Evolutionary conservation across 1,140 invertebrate species (phyloP), one percentile per base, ranked within the genome.

Genomic region (Coenobita brevimanus): DNA sequence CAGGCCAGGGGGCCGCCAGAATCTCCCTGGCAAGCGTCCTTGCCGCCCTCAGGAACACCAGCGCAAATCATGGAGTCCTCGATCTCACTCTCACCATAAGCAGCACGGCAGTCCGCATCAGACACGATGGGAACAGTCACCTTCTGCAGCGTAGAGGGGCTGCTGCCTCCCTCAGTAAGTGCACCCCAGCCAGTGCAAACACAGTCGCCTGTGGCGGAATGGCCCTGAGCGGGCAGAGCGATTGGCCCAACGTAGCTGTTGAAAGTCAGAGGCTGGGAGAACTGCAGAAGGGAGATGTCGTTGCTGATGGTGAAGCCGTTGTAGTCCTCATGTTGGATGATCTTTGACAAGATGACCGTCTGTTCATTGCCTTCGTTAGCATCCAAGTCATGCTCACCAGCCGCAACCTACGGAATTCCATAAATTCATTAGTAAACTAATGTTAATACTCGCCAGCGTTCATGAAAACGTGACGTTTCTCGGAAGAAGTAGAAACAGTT

Each of bases 1-100:
- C 93, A 90, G 64, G 95, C 94, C n/a, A 96, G 88, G 1, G 95
- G 95, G 0, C 95, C 95, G 1, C 95, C 95, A 3, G 95, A 95
- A 91, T 96, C 95, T 36, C 92, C 92, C 91, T 92, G 82, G 27
- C 93, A 93, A 1, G 92, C 91, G 89, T 93, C 93, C 64, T 90
- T 90, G 2, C 92, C 92, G 41, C 93, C 93, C 67, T 91, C 91
- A 73, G 91, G 89, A 88, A 91, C 91, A 10, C 93, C 93, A 46
- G 92, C 93, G 88, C 92, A 93, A 83, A 93, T 89, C 69, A 89
- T 83, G 76, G 62, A 43, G 2, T 79, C 76, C 2, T 75, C 73
- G 30, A 82, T 38, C 10, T 79, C 36, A 2, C 64, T 36, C 1
- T 17, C 2, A 13, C 71, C 71, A 15, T 85, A 85, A 1, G 21